Evolutionary conservation across 2,113 vertebrate species (phyloP), one percentile per base, ranked within the genome.

Genomic region (Phylloscopus trochiloides): DNA sequence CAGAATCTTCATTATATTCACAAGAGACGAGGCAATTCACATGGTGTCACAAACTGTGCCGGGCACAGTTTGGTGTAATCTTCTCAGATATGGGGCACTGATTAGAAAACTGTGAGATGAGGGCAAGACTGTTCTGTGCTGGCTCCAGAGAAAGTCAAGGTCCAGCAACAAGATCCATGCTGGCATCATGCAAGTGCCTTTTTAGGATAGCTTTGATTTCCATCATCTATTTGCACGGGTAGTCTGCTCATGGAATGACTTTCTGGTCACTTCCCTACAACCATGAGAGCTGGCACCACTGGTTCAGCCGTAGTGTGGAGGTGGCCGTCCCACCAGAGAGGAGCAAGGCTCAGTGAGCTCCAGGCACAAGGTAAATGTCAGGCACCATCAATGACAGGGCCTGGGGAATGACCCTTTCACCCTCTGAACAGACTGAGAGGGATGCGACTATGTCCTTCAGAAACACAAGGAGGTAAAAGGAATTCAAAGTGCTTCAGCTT

Each of bases 301-400:
- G 9, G 21, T 16, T 67, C 61, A 72, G 57, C 31, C 3, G 0
- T 0, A 6, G 38, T 1, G 4, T 28, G 51, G 34, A 62, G 43
- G 17, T 26, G 51, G 14, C 38, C 2, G 4, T 36, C 73, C 54
- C 50, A 29, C 19, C 51, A 59, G 77, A 59, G 77, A 36, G 17
- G 4, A 40, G n/a, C 7, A 36, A 58, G 36, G 71, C 42, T 54
- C 70, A 20, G 66, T 1, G 6, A 79, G n/a, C 57, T 63, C n/a
- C 45, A 28, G 0, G 0, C 12, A 36, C 45, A 29, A 52, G 54
- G 29, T 25, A 8, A 62, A 14, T 17, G 40, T 24, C 62, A 14
- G 18, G 65, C 19, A 68, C 28, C 57, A 75, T 2, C 3, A 2
- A 26, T 1, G 7, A 77, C 31, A 48, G 25, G 36, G 42, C 36